Evolutionary conservation across 2,113 vertebrate species (phyloP), one percentile per base, ranked within the genome.

Genomic region (Microcebus griseorufus): DNA sequence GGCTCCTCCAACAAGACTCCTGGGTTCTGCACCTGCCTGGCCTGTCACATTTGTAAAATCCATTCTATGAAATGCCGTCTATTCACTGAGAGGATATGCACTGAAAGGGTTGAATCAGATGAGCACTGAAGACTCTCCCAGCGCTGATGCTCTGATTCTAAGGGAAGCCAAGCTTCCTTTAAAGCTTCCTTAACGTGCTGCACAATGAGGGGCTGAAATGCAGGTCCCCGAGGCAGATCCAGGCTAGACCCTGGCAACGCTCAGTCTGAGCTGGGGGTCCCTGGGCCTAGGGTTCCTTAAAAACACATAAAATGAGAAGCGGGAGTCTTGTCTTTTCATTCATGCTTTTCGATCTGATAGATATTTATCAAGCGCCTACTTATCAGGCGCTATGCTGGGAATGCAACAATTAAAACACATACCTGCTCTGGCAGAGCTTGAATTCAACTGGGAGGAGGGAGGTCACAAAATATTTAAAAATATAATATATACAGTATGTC

Each of bases 391-490:
- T 65, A n/a, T 85, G 23, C n/a, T 75, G 16, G 42, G 23, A 55
- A 69, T 27, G 75, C 16, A 37, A 81, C 34, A 20, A 34, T 75
- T 92, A 23, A 87, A 69, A 82, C 32, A 82, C 25, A 65, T 70
- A 4, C 16, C 51, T 92, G 39, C 53, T 79, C 4, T 94, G 25
- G 6, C 8, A 39, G 69, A 86, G 4, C 42, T 73, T 89, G 6
- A 64, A 83, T 82, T 92, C 45, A 78, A 55, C 10, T 3, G 2
- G 27, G 14, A 89, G 29, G 22, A 83, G 3, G n/a, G 27, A 94
- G 78, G 88, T 7, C 76, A 78, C n/a, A 82, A 67, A 90, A 70
- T 72, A 84, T 34, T 88, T 73, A 8, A 93, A 81, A 90, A 85
- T 58, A 18, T 84, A 95, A 90, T 48, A 22, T 12, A 84, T 6